A percentile compares a stretch with the other conserved stretches of the same genome.
Evolutionary conservation across 2,888 invertebrate genomes (phyloP).

Genomic region (Achlya flavicornis): DNA sequence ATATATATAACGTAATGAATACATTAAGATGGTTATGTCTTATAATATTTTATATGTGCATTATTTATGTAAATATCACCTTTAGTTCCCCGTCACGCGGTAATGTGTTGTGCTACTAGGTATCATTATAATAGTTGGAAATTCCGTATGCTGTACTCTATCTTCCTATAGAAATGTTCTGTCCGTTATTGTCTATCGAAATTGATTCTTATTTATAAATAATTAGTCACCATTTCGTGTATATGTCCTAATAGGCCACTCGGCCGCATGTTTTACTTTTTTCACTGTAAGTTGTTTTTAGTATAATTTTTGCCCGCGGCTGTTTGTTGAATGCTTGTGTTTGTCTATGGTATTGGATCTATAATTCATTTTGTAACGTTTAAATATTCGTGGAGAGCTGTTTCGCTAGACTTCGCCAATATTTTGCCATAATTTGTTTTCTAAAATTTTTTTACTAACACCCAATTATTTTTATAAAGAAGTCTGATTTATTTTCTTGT

Average conservation of each 20-base stretch:
- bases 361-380: slow-evolving; percentile 41
- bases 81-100: slow-evolving; percentile 42
- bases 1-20: slow-evolving; percentile 63
- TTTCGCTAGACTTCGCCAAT: slow-evolving; percentile 75
- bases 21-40: slow-evolving; percentile 66
- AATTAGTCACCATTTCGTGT: slow-evolving; percentile 34
- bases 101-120: slow-evolving; percentile 12
- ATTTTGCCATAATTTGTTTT: slow-evolving; percentile 78
- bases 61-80: slow-evolving; percentile 74
- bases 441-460: slow-evolving; percentile 66
- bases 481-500: slow-evolving; percentile 55
- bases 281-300: slow-evolving; percentile 49
- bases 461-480: slow-evolving; percentile 52
- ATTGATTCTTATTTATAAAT: slow-evolving; percentile 37
- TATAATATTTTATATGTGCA: slow-evolving; percentile 69
- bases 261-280: slow-evolving; percentile 8
- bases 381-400: slow-evolving; percentile 67
- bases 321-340: slow-evolving; percentile 57
- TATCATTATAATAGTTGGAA: background rate
- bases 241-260: slow-evolving; percentile 3
- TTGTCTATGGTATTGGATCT: slow-evolving; percentile 60
- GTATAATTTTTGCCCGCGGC: slow-evolving; percentile 52
- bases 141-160: background rate
- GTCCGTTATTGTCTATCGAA: slow-evolving; percentile 36
- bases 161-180: slow-evolving; percentile 25